Base-by-base conservation (phyloP, 2,888 invertebrate genomes). In the Azorinus chamasolen region DNA sequence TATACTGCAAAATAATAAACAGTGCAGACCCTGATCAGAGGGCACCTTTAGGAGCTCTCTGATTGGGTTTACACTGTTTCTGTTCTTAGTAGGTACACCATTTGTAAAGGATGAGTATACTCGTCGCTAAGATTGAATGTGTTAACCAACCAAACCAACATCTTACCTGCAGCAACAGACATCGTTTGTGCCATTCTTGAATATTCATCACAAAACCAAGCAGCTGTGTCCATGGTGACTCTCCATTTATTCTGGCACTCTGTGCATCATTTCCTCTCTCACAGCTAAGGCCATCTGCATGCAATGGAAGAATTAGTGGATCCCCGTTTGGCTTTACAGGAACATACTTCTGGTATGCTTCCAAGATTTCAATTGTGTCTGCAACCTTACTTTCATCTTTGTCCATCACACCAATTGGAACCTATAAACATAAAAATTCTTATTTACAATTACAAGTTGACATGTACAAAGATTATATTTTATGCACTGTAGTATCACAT, bases 191-290 rank as follows among this genome's bases (percentile, higher is more conserved):
- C 73, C 75, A 79, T 58, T 79, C 76, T n/a, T 75, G 69, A 12
- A 70, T 59, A 22, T 57, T 57, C 43, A 66, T 39, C 8, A 46
- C 10, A 8, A 83, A 22, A 6, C 76, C 73, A 18, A 72, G 70
- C 3, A 76, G 63, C 41, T 76, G 72, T 14, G 20, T 43, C 72
- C 71, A 72, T 14, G 51, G 39, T 25, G 20, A 51, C 14, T 14
- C 58, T 12, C 39, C 73, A 70, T 79, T 79, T 12, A 69, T 64
- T 12, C 83, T 41, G 0, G 79, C 68, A 51, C 61, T 61, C 32
- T 77, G 70, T 0, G 77, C 65, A 66, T 83, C 77, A 63, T 80
- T 70, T 3, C 62, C 77, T 24, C 83, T 61, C 51, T 80, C 80
- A 59, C 58, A 61, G 39, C 77, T 74, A 6, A 80, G 37, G 10